Evolutionary conservation across 2,113 vertebrate genomes (phyloP), one percentile per base, ranked within the genome.

Genomic region (Salvator merianae): DNA sequence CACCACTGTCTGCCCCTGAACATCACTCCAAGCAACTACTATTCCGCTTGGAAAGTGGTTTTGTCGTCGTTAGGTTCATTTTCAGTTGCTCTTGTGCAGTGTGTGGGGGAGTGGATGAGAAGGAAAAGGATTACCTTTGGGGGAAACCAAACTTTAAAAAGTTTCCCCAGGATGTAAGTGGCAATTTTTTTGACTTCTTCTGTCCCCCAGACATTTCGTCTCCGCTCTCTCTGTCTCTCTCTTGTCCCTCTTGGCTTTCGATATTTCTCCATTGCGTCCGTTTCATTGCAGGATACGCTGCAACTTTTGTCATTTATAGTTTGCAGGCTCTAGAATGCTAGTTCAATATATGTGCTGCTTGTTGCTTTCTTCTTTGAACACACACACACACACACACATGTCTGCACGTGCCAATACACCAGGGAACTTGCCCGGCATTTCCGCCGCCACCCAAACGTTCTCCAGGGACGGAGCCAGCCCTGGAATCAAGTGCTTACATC

Each of bases 261-360:
- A 12, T 12, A 59, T 59, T 59, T 18, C 28, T 22, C 20, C 36
- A 9, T 47, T 47, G 43, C 43, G 10, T 47, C 20, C 55, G 18
- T 59, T 59, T 59, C 55, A 18, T 59, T 20, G 16, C 55, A 59
- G 55, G 16, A 55, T 55, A 55, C 14, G 16, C 16, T 55, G 16
- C 36, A 63, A n/a, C 7, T 30, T 78, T 93, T 89, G 84, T 87
- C 86, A 88, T 94, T 90, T 95, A 91, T 95, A 93, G 92, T 96
- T 97, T 97, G 93, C 93, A 89, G 88, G 94, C 94, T 94, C 94
- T 96, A 95, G 93, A 94, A 93, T 94, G 93, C 87, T 94, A 95
- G 94, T 92, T 74, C 94, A 89, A 82, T 92, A 91, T 86, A 91
- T 94, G 89, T 95, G 95, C 89, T 30, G 95, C 96, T 96, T 95